These are phyloP conservation scores for Drosophila paucipuncta DNA, from an alignment of 2,888 invertebrate species.

Conservation along the genomic window DNA sequence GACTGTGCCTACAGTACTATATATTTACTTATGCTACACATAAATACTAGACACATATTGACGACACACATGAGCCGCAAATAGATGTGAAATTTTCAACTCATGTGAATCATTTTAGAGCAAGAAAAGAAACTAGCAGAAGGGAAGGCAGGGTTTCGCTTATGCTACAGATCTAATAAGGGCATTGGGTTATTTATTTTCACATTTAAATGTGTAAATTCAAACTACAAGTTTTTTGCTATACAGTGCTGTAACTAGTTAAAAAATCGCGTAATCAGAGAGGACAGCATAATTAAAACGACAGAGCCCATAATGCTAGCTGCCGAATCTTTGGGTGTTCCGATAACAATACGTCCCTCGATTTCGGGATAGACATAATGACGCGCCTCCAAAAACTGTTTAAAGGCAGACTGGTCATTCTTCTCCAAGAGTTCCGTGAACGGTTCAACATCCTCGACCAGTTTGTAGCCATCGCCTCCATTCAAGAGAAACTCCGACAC, in stretches of 20 bases:
- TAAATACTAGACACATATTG: not conserved
- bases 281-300: slow-evolving; percentile 46
- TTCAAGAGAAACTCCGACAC: slow-evolving; percentile 89
- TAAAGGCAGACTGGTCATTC: slow-evolving; percentile 87
- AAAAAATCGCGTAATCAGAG: slow-evolving; percentile 39
- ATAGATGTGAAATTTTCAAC: slow-evolving; percentile 14
- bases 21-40: not conserved
- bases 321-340: slow-evolving; percentile 25
- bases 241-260: slow-evolving; percentile 21
- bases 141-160: not conserved
- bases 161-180: slow-evolving; percentile 19
- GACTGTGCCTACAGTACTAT: not conserved
- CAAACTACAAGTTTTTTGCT: slow-evolving; percentile 10
- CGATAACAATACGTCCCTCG: slow-evolving; percentile 87
- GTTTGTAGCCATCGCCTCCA: slow-evolving; percentile 90
- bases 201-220: slow-evolving; percentile 22
- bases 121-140: not conserved
- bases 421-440: slow-evolving; percentile 82
- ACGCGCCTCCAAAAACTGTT: slow-evolving; percentile 87
- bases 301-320: slow-evolving; percentile 48
- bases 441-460: slow-evolving; percentile 54
- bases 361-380: slow-evolving; percentile 89
- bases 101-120: slow-evolving; percentile 14
- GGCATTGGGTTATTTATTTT: slow-evolving; percentile 31
- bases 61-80: slow-evolving; percentile 13